phyloP scores from a whole-genome alignment of 2,113 vertebrate genomes.

The Aldabrachelys gigantea region DNA sequence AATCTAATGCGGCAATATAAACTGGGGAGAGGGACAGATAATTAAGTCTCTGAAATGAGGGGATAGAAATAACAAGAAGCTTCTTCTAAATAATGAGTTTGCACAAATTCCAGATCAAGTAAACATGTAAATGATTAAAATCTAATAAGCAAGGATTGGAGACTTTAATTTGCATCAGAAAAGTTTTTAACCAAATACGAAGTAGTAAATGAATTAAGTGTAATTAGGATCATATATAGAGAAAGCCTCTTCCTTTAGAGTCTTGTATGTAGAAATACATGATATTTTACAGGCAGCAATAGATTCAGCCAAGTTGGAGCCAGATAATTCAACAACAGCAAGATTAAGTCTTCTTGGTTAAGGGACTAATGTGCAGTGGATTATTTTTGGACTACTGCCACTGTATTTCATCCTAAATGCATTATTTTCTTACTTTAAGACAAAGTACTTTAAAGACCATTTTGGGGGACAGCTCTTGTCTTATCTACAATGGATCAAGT shows the following conservation, averaged over 20 bases:
- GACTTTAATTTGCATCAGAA: constrained; percentile 25
- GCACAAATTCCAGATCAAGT: not conserved
- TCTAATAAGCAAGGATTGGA: constrained; percentile 14
- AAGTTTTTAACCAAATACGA: not conserved
- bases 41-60: not conserved
- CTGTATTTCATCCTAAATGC: not conserved
- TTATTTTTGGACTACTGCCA: not conserved
- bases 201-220: not conserved
- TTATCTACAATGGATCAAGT: not conserved
- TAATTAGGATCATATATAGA: not conserved
- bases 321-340: not conserved
- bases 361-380: not conserved
- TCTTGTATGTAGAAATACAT: accelerated
- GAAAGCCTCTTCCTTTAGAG: not conserved
- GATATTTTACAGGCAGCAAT: not conserved
- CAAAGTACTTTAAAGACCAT: not conserved
- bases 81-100: constrained; percentile 29
- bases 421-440: not conserved
- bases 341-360: not conserved
- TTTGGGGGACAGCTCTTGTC: not conserved
- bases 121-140: constrained; percentile 43
- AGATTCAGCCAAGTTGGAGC: not conserved
- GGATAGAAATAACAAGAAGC: constrained; percentile 6
- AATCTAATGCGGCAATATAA: not conserved
- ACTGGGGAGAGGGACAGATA: constrained; percentile 25